Base-by-base conservation (phyloP, 2,113 vertebrate genomes). In the Eudyptes chrysolophus region DNA sequence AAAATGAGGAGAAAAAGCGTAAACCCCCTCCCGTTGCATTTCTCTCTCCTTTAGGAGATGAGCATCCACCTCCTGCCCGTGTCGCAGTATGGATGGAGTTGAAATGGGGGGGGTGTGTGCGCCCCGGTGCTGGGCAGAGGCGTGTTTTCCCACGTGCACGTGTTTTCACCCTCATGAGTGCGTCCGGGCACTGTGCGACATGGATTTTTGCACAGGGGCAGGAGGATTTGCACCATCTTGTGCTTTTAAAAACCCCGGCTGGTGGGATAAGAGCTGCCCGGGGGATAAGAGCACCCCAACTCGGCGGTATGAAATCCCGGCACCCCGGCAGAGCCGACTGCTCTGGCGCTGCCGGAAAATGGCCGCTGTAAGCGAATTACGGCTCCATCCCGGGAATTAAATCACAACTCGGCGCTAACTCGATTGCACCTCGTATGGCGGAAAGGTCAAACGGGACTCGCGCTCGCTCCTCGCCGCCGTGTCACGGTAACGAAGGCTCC, bases 321-420 rank as follows among this genome's bases (percentile, higher is more conserved):
- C 19, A 10, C 18, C 34, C 34, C 12, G 3, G 51, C 42, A 11
- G 48, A 75, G 61, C 20, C 13, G 20, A 29, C 29, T 2, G 25
- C 36, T 84, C 65, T 30, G 7, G 57, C 21, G 3, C 14, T 32
- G 71, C 89, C 29, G 94, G 60, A 51, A 97, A 96, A 96, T 48
- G 96, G 95, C 72, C 76, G 86, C 97, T 92, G 54, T 32, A 94
- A 98, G 89, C 68, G 87, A 94, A 97, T 97, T 94, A 93, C 89
- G 66, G 92, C 92, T 96, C 97, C 96, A 97, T 97, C 96, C 96
- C 74, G 16, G 85, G 97, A 98, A 98, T 98, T 98, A 96, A 97
- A 98, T 97, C 94, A 95, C 96, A 94, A 72, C 96, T 97, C 95
- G 61, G 83, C 40, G 65, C 89, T 98, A 97, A 97, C 97, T 97